These are phyloP conservation scores for Microctonus aethiopoides DNA, from an alignment of 2,888 invertebrate species.

Conservation along the genomic window DNA sequence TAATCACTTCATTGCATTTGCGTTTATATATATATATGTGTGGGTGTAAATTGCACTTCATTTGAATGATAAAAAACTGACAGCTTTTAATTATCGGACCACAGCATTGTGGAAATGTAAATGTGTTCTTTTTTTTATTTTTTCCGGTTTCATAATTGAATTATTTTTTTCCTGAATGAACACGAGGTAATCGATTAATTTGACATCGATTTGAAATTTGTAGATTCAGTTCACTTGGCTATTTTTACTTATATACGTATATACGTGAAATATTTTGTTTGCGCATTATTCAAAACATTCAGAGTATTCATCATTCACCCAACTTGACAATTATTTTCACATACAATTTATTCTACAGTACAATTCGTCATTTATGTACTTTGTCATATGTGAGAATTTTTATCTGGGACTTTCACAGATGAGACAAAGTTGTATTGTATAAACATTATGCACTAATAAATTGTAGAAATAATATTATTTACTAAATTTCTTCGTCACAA, in stretches of 20 bases:
- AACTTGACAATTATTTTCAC: neutral
- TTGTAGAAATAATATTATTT: neutral
- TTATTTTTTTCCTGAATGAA: conserved; percentile 21
- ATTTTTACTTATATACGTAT: conserved; percentile 7
- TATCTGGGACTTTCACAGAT: neutral
- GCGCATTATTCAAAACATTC: neutral
- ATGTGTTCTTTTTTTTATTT: conserved; percentile 18
- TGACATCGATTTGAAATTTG: conserved; percentile 23
- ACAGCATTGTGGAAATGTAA: conserved; percentile 30
- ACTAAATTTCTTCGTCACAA: neutral
- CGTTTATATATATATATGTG: conserved; percentile 7
- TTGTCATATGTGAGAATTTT: conserved; percentile 4
- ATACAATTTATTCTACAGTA: conserved; percentile 18
- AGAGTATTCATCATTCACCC: conserved; percentile 1
- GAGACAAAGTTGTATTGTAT: neutral
- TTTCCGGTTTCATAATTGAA: conserved; percentile 11
- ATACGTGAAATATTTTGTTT: conserved; percentile 10
- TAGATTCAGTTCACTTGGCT: conserved; percentile 16
- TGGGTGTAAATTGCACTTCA: conserved; percentile 28
- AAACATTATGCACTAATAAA: conserved; percentile 7
- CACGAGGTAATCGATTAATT: conserved; percentile 29
- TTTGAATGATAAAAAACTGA: conserved; percentile 22
- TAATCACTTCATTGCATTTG: neutral
- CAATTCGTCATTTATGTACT: neutral
- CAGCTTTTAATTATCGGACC: conserved; percentile 27